Evolutionary conservation across 2,888 invertebrate genomes (phyloP).

Genomic region (Hypsopygia costalis): DNA sequence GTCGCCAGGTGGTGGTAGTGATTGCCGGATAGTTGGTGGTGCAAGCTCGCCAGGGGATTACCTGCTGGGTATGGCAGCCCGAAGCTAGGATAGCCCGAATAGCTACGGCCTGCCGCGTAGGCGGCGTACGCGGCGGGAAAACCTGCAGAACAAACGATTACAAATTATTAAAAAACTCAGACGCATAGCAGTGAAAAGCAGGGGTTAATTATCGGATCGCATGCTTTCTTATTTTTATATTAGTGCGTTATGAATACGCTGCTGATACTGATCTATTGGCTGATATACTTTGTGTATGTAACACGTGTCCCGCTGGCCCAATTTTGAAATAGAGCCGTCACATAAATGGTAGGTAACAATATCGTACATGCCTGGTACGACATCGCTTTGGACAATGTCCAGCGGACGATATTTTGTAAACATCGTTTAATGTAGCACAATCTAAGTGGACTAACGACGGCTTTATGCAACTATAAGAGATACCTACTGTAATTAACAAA

Average conservation of each 20-base stretch:
- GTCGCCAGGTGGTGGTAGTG: slow-evolving; percentile 83
- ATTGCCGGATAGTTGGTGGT: slow-evolving; percentile 84
- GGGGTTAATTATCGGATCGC: slow-evolving; percentile 47
- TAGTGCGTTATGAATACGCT: slow-evolving; percentile 26
- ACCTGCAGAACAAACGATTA: slow-evolving; percentile 83
- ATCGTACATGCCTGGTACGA: slow-evolving; percentile 51
- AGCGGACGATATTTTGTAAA: slow-evolving; percentile 66
- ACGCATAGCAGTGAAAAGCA: slow-evolving; percentile 33
- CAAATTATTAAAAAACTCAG: slow-evolving; percentile 28
- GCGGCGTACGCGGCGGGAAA: slow-evolving; percentile 98
- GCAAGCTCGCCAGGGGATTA: slow-evolving; percentile 92
- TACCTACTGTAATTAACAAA: slow-evolving; percentile 34
- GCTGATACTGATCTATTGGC: slow-evolving; percentile 36
- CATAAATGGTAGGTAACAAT: slow-evolving; percentile 60
- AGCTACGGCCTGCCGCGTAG: slow-evolving; percentile 97
- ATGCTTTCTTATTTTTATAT: slow-evolving; percentile 42
- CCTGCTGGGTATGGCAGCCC: slow-evolving; percentile 99
- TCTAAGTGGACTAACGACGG: slow-evolving; percentile 51
- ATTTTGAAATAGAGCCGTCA: slow-evolving; percentile 66
- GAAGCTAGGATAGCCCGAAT: slow-evolving; percentile 98
- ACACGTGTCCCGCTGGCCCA: slow-evolving; percentile 55
- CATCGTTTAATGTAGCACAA: slow-evolving; percentile 62
- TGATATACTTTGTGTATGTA: slow-evolving; percentile 44
- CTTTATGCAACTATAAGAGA: slow-evolving; percentile 36
- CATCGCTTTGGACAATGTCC: slow-evolving; percentile 72